phyloP scores from a whole-genome alignment of 2,888 invertebrate genomes.

The Synergus japonicus region DNA sequence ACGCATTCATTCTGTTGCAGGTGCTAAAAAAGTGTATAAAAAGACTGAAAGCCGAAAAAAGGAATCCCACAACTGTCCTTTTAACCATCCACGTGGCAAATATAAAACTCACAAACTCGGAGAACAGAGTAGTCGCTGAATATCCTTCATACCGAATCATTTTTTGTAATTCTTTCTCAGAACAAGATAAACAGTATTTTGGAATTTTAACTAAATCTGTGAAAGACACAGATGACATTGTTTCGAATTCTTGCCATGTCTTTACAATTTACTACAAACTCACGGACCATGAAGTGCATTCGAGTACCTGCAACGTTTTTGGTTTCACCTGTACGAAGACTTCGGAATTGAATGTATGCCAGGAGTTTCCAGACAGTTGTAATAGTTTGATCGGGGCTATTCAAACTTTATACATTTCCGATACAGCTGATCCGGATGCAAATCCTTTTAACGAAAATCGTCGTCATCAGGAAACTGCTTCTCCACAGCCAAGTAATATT shows the following conservation, averaged over 20 bases:
- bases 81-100: constrained; percentile 91
- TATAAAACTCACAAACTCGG: constrained; percentile 87
- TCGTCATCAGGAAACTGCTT: constrained; percentile 75
- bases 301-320: constrained; percentile 89
- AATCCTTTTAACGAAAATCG: constrained; percentile 65
- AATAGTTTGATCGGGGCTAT: constrained; percentile 81
- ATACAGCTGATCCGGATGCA: constrained; percentile 68
- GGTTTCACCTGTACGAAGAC: constrained; percentile 91
- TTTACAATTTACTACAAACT: constrained; percentile 95
- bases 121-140: constrained; percentile 89
- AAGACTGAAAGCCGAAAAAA: constrained; percentile 92
- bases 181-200: constrained; percentile 94
- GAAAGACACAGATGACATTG: constrained; percentile 78
- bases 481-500: constrained; percentile 91
- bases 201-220: constrained; percentile 93
- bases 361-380: constrained; percentile 94
- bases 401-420: constrained; percentile 79
- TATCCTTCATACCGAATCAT: constrained; percentile 92
- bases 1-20: constrained; percentile 72
- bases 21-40: constrained; percentile 93
- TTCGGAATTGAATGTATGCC: constrained; percentile 87
- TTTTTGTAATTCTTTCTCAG: constrained; percentile 93
- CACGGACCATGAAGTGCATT: constrained; percentile 89
- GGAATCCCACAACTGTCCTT: constrained; percentile 88
- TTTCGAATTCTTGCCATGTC: constrained; percentile 95